Conservation (phyloP, 2,113 vertebrate genomes). For the Coryphaenoides rupestris region DNA sequence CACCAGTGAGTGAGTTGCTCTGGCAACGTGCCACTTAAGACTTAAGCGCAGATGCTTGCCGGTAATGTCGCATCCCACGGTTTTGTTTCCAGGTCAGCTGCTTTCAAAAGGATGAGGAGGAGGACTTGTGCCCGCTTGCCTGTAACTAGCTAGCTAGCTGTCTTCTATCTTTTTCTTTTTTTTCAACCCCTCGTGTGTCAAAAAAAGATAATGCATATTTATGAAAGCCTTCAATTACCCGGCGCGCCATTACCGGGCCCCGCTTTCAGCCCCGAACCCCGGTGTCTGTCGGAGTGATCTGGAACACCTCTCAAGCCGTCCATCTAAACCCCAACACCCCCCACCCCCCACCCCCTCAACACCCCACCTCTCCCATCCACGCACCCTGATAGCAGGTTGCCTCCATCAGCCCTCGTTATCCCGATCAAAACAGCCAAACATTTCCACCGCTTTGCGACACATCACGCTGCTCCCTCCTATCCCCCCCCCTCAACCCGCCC, state of each 20-base stretch:
- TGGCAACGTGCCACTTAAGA: slow-evolving; percentile 33
- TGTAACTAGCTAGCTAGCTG: no score
- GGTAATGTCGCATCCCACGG: slow-evolving; percentile 59
- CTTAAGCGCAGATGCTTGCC: slow-evolving; percentile 52
- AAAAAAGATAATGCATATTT: slow-evolving; percentile 61
- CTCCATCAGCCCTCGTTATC: slow-evolving; percentile 74
- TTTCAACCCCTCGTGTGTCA: slow-evolving; percentile 33
- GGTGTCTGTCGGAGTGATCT: slow-evolving; percentile 68
- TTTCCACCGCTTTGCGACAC: slow-evolving; percentile 72
- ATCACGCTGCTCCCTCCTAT: no score
- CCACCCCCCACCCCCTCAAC: no score
- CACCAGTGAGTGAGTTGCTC: slow-evolving; percentile 32
- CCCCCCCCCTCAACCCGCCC: slow-evolving; percentile 79
- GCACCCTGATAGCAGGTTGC: slow-evolving; percentile 82
- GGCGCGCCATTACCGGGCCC: slow-evolving; percentile 58
- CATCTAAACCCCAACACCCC: slow-evolving; percentile 68
- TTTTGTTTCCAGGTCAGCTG: slow-evolving; percentile 52
- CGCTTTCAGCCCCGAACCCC: slow-evolving; percentile 72
- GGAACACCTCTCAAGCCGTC: slow-evolving; percentile 81
- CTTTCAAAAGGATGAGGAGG: slow-evolving; percentile 47
- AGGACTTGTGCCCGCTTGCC: slow-evolving; percentile 57
- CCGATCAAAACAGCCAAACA: slow-evolving; percentile 79
- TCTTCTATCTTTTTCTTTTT: no score
- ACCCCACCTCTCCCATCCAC: slow-evolving; percentile 29
- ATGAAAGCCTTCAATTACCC: slow-evolving; percentile 59